Conservation (phyloP, 2,113 vertebrate species). For the Toxotes jaculatrix region DNA sequence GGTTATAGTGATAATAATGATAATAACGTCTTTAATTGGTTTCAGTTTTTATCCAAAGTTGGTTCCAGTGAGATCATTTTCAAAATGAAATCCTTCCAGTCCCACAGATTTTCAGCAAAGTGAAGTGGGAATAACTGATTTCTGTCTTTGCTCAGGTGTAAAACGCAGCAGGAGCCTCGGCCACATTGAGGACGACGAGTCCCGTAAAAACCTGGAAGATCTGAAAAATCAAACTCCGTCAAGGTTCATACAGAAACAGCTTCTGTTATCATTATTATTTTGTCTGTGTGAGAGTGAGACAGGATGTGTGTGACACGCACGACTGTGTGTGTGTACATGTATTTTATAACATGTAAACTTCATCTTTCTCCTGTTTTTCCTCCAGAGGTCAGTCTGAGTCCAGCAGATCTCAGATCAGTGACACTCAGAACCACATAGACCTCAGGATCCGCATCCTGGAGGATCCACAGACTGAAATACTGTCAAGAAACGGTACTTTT, state of each 20-base stretch:
- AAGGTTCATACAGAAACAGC: slow-evolving; percentile 25
- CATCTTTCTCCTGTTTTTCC: background rate
- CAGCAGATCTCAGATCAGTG: slow-evolving; percentile 4
- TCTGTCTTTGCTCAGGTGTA: slow-evolving; percentile 12
- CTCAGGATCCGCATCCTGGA: slow-evolving; percentile 60
- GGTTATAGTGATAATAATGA: no score
- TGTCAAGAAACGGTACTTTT: slow-evolving; percentile 39
- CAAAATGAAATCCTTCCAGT: background rate
- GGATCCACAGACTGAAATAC: slow-evolving; percentile 4
- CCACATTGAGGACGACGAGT: background rate
- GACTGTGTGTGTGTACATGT: no score
- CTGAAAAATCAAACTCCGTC: background rate
- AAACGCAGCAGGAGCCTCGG: background rate
- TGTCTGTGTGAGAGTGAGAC: background rate
- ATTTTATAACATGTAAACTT: no score
- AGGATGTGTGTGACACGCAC: no score
- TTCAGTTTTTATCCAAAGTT: no score
- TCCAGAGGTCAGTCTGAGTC: background rate
- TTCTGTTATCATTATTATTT: background rate
- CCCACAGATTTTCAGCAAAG: background rate
- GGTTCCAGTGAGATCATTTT: no score
- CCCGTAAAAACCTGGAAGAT: background rate
- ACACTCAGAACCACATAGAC: background rate
- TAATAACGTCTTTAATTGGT: no score
- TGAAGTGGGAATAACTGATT: background rate